Evolutionary conservation across 2,113 vertebrate species (phyloP).

Genomic region (Forbesichthys agassizii): DNA sequence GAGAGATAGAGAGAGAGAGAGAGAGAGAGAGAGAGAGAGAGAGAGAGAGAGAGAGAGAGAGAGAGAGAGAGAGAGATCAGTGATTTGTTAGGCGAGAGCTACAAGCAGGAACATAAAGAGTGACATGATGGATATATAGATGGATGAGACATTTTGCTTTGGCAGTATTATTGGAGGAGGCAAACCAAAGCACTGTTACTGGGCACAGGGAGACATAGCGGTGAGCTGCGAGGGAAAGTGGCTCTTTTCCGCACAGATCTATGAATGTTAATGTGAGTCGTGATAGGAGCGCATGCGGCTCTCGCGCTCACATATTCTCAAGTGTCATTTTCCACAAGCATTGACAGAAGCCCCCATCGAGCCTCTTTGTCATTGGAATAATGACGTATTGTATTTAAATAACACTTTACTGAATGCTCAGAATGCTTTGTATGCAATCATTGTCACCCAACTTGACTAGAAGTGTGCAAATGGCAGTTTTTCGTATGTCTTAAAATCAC

Average conservation of each 20-base stretch:
- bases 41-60: background rate
- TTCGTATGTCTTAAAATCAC: too few species aligned
- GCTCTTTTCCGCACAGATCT: slow-evolving; percentile 24
- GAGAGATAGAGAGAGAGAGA: too few species aligned
- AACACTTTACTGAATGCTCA: slow-evolving; percentile 38
- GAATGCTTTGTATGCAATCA: slow-evolving; percentile 32
- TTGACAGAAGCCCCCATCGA: slow-evolving; percentile 57
- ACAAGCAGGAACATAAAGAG: background rate
- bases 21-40: background rate
- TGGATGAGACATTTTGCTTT: background rate
- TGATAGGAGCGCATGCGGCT: slow-evolving; percentile 36
- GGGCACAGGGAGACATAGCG: background rate
- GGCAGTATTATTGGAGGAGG: slow-evolving; percentile 4
- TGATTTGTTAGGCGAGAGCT: background rate
- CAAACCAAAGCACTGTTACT: slow-evolving; percentile 2
- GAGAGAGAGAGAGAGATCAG: background rate
- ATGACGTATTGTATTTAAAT: slow-evolving; percentile 37
- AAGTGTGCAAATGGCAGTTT: too few species aligned
- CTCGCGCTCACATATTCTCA: slow-evolving; percentile 42
- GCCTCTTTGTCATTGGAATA: slow-evolving; percentile 49
- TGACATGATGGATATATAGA: background rate
- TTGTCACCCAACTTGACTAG: slow-evolving; percentile 17
- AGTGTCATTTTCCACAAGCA: slow-evolving; percentile 57
- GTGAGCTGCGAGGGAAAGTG: background rate
- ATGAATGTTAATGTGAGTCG: slow-evolving; percentile 37